Evolutionary conservation across 2,888 invertebrate genomes (phyloP).

Genomic region (Coronaproctus castanopsis): DNA sequence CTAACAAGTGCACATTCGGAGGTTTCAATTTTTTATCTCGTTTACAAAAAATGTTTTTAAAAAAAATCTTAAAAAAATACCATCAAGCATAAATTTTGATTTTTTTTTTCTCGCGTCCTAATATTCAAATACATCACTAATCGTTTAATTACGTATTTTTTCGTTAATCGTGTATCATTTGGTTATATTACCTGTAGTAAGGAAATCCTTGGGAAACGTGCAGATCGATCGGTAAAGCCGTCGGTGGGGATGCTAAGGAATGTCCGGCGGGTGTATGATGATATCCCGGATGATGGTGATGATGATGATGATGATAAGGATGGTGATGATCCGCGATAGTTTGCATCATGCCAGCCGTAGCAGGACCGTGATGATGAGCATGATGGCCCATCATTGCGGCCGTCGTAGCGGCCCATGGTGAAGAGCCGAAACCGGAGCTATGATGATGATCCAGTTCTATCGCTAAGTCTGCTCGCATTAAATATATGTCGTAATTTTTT

Average conservation of each 20-base stretch:
- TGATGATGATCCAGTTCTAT: constrained; percentile 52
- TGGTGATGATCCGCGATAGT: constrained; percentile 7
- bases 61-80: no score
- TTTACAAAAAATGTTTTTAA: no score
- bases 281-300: constrained; percentile 14
- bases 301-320: constrained; percentile 1
- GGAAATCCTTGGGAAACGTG: constrained; percentile 82
- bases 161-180: no score
- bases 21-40: no score
- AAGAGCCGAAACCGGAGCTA: constrained; percentile 39
- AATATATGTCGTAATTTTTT: no score
- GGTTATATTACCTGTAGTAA: constrained; percentile 65
- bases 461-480: constrained; percentile 18
- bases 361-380: constrained; percentile 23
- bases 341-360: constrained; percentile 14
- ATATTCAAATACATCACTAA: no score
- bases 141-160: no score
- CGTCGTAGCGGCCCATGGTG: constrained; percentile 53
- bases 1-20: no score
- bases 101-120: no score
- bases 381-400: constrained; percentile 34
- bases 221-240: constrained; percentile 65
- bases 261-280: constrained; percentile 33
- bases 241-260: constrained; percentile 23
- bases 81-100: no score